These are phyloP conservation scores for Nettapus auritus DNA, from an alignment of 2,113 vertebrate genomes.

Conservation along the genomic window DNA sequence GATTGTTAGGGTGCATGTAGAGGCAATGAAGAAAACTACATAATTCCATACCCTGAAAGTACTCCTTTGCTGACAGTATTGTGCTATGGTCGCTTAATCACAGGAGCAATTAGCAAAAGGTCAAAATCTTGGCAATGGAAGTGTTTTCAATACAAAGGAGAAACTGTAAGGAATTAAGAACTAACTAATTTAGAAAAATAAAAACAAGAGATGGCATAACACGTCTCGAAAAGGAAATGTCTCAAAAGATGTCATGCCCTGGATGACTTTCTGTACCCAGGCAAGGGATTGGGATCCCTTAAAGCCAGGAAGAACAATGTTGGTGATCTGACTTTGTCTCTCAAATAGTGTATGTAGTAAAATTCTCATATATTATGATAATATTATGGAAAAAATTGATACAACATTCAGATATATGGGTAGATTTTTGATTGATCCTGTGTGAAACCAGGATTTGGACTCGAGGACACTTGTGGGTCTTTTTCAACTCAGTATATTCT, in stretches of 20 bases:
- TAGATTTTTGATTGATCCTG: no score
- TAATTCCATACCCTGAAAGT: not conserved
- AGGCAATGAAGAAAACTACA: not conserved
- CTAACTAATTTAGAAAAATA: not conserved
- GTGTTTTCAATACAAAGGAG: not conserved
- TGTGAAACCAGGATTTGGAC: no score
- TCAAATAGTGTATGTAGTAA: not conserved
- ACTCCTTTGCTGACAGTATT: not conserved
- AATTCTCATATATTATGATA: not conserved
- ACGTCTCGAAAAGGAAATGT: not conserved
- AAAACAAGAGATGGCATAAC: not conserved
- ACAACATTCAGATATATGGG: no score
- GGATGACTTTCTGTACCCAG: not conserved
- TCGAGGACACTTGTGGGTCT: no score
- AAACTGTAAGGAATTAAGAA: not conserved
- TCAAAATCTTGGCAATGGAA: not conserved
- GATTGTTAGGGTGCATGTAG: not conserved
- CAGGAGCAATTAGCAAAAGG: not conserved
- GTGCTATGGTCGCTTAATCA: not conserved
- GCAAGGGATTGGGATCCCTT: not conserved
- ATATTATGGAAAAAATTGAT: no score
- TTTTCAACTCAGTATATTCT: no score
- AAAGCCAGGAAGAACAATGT: not conserved
- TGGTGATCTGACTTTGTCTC: not conserved
- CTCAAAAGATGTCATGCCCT: not conserved